A percentile compares a stretch with the other conserved stretches of the same genome.
These are phyloP conservation scores for Drosophila paucipuncta DNA, from an alignment of 2,888 invertebrate genomes.

Conservation along the genomic window DNA sequence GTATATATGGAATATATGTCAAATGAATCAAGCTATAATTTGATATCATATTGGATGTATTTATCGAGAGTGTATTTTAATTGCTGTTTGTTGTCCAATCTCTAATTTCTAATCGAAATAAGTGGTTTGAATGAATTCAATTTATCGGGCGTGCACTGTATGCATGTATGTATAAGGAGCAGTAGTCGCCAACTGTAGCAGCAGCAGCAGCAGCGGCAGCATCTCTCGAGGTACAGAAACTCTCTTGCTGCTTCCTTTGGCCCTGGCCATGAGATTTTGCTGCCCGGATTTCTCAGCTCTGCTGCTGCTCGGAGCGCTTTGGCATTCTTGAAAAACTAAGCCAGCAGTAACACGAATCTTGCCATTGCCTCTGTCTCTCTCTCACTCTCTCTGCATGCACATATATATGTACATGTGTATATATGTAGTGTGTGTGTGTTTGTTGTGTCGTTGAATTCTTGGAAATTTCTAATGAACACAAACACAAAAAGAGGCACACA, in stretches of 20 bases:
- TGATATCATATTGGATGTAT: not conserved
- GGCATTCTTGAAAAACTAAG: constrained; percentile 71
- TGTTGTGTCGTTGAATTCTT: constrained; percentile 68
- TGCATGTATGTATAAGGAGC: constrained; percentile 2
- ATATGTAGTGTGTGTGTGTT: constrained; percentile 28
- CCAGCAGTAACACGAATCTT: constrained; percentile 77
- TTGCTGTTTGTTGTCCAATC: too few species aligned
- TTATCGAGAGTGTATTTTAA: not conserved
- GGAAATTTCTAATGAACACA: constrained; percentile 80
- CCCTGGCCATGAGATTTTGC: constrained; percentile 15
- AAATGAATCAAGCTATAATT: not conserved
- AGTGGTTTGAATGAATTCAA: not conserved
- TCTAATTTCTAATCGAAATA: not conserved
- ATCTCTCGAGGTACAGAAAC: constrained; percentile 16
- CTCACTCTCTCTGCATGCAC: not conserved
- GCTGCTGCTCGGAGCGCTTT: constrained; percentile 4
- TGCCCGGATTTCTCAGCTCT: constrained; percentile 12
- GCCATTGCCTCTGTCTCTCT: constrained; percentile 9
- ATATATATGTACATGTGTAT: too few species aligned
- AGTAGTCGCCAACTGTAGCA: not conserved
- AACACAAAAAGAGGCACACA: constrained; percentile 77
- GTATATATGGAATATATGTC: not conserved
- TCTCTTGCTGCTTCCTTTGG: constrained; percentile 17
- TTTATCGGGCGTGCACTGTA: not conserved
- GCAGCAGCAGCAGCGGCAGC: not conserved